Conservation (phyloP, 2,888 invertebrate genomes). For the Salpingus planirostris region DNA sequence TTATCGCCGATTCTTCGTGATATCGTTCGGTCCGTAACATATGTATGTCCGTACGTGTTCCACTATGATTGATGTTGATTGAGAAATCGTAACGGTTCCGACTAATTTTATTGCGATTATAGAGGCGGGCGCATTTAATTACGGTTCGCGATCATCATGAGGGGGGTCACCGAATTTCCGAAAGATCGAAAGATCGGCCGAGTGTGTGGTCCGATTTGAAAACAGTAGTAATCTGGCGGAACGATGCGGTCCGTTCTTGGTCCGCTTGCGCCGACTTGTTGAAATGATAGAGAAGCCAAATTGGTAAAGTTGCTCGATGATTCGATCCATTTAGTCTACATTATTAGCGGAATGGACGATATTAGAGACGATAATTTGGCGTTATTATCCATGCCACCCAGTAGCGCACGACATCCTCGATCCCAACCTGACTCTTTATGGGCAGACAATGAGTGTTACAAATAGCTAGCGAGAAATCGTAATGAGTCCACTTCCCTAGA, state of each 20-base stretch:
- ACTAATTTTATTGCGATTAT: no score
- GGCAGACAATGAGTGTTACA: slow-evolving; percentile 14
- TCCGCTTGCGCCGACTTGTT: slow-evolving; percentile 13
- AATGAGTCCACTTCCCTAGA: no score
- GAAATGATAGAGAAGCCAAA: slow-evolving; percentile 27
- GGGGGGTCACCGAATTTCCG: no score
- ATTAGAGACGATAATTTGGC: slow-evolving; percentile 31
- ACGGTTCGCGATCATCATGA: no score
- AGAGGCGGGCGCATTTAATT: no score
- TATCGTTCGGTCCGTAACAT: no score
- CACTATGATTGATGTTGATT: no score
- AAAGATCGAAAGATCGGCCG: no score
- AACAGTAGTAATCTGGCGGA: slow-evolving; percentile 28
- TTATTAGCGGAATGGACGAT: slow-evolving; percentile 31
- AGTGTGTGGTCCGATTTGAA: slow-evolving; percentile 26
- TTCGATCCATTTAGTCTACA: slow-evolving; percentile 30
- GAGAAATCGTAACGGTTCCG: no score
- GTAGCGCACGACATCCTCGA: slow-evolving; percentile 35
- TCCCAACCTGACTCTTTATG: slow-evolving; percentile 19
- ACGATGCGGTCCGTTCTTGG: slow-evolving; percentile 22
- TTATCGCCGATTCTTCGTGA: no score
- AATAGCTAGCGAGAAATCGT: no score
- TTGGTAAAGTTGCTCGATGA: slow-evolving; percentile 29
- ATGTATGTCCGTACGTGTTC: no score
- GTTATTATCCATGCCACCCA: slow-evolving; percentile 35